These are phyloP conservation scores for Metopolophium dirhodum DNA, from an alignment of 1,140 invertebrate genomes.

Conservation along the genomic window DNA sequence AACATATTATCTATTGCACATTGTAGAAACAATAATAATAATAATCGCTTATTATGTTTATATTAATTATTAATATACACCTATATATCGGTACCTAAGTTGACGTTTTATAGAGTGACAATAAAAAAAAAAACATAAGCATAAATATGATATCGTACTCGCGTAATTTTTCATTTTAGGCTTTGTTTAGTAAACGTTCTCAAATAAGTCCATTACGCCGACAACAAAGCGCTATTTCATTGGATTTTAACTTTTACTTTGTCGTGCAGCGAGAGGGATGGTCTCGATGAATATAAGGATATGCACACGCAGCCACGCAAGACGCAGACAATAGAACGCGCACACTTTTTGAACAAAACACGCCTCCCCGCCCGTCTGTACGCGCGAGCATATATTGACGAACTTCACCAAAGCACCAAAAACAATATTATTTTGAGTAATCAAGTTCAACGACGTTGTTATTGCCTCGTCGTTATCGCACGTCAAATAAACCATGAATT, in stretches of 20 bases:
- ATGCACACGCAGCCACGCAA: not conserved
- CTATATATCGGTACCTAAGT: not conserved
- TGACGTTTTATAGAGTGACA: not conserved
- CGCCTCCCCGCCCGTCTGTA: not conserved
- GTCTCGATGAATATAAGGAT: not conserved
- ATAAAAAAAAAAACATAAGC: not conserved
- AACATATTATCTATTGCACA: no score
- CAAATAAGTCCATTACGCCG: not conserved
- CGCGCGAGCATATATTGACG: not conserved
- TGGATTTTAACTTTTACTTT: constrained; percentile 1
- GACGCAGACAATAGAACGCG: not conserved
- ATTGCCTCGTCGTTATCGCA: not conserved
- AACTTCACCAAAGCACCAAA: not conserved
- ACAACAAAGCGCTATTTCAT: not conserved
- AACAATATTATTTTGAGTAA: constrained; percentile 2
- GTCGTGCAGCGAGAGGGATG: not conserved
- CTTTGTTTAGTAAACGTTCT: not conserved
- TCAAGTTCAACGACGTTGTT: not conserved
- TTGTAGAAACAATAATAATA: not conserved
- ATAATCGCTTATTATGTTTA: no score
- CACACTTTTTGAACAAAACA: not conserved
- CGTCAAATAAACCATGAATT: not conserved
- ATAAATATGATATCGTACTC: not conserved
- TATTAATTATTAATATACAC: no score
- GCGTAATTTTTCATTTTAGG: not conserved